Conservation (phyloP, 2,797 vertebrate species). For the Capromys pilorides region DNA sequence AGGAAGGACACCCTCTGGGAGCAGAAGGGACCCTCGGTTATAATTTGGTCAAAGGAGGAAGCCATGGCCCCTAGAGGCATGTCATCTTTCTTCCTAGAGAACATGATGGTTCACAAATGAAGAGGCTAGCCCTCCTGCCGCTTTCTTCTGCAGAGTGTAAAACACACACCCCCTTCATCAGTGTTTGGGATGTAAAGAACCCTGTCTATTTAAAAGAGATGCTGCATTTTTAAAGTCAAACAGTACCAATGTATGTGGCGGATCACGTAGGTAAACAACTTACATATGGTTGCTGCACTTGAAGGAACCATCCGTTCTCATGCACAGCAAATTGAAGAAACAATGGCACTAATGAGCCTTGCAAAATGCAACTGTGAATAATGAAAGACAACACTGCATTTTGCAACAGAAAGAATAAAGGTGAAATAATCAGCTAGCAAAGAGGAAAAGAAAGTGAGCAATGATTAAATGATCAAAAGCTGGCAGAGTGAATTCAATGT, state of each 20-base stretch:
- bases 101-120: constrained; percentile 77
- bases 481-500: constrained; percentile 98
- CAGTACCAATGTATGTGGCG: constrained; percentile 91
- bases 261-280: constrained; percentile 94
- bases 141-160: constrained; percentile 82
- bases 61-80: constrained; percentile 57
- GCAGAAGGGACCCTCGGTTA: constrained; percentile 47
- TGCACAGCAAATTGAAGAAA: constrained; percentile 90
- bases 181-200: constrained; percentile 84
- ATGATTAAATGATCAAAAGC: constrained; percentile 99
- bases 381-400: constrained; percentile 97
- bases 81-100: constrained; percentile 68
- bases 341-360: constrained; percentile 96
- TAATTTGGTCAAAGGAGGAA: constrained; percentile 75
- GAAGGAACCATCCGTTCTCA: constrained; percentile 89
- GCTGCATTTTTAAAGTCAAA: constrained; percentile 89
- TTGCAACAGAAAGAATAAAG: constrained; percentile 97
- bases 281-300: constrained; percentile 92
- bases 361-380: constrained; percentile 94
- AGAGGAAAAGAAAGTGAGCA: constrained; percentile 97
- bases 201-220: constrained; percentile 86
- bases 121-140: constrained; percentile 83
- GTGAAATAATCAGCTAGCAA: constrained; percentile 96
- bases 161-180: constrained; percentile 83
- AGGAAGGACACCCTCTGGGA: background rate